A percentile compares a stretch with the other conserved stretches of the same genome.
Evolutionary conservation across 2,888 invertebrate species (phyloP).

Genomic region (Dioctria linearis): DNA sequence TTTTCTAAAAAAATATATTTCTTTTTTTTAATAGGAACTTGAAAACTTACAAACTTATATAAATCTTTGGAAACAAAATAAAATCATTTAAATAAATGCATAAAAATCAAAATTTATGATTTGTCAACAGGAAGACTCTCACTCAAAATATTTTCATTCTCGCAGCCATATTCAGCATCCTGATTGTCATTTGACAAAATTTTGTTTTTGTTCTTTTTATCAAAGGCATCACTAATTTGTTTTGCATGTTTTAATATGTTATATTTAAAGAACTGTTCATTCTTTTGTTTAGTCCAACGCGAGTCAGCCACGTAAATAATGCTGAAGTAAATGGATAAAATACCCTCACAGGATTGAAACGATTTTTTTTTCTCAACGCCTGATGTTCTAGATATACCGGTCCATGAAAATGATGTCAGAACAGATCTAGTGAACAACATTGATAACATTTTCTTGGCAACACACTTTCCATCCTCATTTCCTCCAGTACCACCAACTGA

Average conservation of each 20-base stretch:
- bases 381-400: not conserved
- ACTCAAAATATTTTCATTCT: too few relatives aligned
- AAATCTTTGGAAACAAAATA: too few relatives aligned
- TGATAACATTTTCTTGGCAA: not conserved
- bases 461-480: not conserved
- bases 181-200: not conserved
- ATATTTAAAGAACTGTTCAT: not conserved
- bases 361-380: not conserved
- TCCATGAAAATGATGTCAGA: constrained; percentile 2
- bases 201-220: not conserved
- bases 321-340: too few relatives aligned
- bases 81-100: too few relatives aligned
- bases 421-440: not conserved
- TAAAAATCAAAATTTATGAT: too few relatives aligned
- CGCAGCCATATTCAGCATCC: not conserved
- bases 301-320: not conserved
- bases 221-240: not conserved
- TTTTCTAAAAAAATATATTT: too few relatives aligned
- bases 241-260: not conserved
- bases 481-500: not conserved
- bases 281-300: not conserved
- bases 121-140: too few relatives aligned
- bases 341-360: too few relatives aligned
- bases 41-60: too few relatives aligned
- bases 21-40: too few relatives aligned